phyloP scores from a whole-genome alignment of 2,113 vertebrate genomes.

The Myotis lucifugus region DNA sequence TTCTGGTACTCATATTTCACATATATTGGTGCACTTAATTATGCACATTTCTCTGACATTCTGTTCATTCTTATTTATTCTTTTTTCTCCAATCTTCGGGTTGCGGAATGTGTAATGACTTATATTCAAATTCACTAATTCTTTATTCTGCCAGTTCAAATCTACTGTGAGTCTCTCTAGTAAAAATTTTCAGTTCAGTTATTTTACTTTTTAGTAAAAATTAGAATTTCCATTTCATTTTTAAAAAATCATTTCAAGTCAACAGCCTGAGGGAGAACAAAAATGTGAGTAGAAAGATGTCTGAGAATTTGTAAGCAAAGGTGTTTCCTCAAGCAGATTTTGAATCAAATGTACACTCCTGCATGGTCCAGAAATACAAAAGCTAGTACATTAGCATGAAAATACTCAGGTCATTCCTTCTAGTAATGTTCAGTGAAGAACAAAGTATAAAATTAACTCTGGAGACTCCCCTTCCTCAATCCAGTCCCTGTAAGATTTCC shows the following conservation, averaged over 20 bases:
- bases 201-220: conserved; percentile 14
- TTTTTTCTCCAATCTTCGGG: neutral
- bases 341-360: neutral
- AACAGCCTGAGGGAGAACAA: neutral
- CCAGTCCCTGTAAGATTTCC: neutral
- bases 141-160: neutral
- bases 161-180: neutral
- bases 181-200: conserved; percentile 10
- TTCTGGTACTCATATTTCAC: neutral
- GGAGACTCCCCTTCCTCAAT: neutral
- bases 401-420: neutral
- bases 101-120: neutral
- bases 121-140: neutral
- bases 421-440: neutral
- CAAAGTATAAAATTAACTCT: neutral
- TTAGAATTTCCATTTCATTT: conserved; percentile 6
- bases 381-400: neutral
- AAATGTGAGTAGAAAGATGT: neutral
- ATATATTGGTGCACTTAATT: neutral
- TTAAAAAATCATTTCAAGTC: neutral
- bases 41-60: neutral
- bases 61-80: neutral
- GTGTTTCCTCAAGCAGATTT: neutral
- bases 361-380: neutral
- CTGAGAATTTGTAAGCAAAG: neutral